Base-by-base conservation (phyloP, 1,140 invertebrate species). In the Caenorhabditis brenneri region DNA sequence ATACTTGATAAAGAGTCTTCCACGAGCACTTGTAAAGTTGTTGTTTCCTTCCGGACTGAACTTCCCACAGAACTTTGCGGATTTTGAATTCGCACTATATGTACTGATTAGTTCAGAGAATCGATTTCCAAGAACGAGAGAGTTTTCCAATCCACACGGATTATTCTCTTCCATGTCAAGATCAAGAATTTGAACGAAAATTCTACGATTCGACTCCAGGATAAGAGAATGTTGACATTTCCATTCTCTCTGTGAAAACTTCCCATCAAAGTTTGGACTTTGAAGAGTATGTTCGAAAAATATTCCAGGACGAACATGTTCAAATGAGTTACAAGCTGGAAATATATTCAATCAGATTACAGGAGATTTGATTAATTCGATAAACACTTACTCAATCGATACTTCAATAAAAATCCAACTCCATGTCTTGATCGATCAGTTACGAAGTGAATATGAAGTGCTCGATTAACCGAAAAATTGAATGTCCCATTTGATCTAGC, bases 361-460 rank as follows among this genome's bases (percentile, higher is more conserved):
- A n/a, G n/a, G n/a, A 51, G 49, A 10, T 51, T 51, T 19, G 19
- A 15, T 19, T 19, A 22, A 58, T 51, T 51, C 24, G 82, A 78
- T 12, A 51, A 33, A 86, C 5, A 31, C 80, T 39, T 36, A 88
- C 88, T 55, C 1, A 91, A 42, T 27, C 74, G 22, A 74, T 89
- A 89, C 16, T 87, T 80, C 31, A 91, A 22, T 49, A 51, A 79
- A 39, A 89, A 89, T 24, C 88, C 88, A 24, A 48, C 42, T 33
- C 60, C 89, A 58, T 81, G 69, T 7, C 89, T 74, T 15, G 84
- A 85, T 27, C 83, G 16, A 80, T 90, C 88, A 16, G 87, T 60
- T 10, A 88, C 87, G 51, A 88, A 90, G 74, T 88, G 91, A 55
- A 88, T 82, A 79, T 86, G 85, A 19, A 88, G 33, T 19, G 55